Evolutionary conservation across 2,113 vertebrate species (phyloP).

Genomic region (Caranx ignobilis): DNA sequence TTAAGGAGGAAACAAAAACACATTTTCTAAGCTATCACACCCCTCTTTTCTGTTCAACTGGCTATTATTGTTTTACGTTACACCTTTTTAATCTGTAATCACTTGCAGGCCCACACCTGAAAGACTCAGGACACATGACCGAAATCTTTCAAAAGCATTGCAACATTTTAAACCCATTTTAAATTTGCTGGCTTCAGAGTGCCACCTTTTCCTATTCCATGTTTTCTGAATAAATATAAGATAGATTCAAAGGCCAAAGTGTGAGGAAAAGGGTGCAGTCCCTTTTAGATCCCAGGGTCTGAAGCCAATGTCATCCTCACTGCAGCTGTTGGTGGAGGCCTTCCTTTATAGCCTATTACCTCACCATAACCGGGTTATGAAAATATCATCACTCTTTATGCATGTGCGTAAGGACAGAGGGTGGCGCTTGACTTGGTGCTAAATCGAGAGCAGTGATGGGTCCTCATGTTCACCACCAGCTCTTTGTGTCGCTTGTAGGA

Average conservation of each 20-base stretch:
- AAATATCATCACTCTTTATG: conserved; percentile 82
- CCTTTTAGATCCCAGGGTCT: conserved; percentile 62
- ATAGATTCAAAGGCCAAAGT: conserved; percentile 5
- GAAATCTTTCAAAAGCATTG: not conserved
- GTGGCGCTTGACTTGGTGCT: conserved; percentile 55
- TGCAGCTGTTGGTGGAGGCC: conserved; percentile 81
- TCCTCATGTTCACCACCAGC: conserved; percentile 14
- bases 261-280: conserved; percentile 48
- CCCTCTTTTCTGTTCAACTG: conserved; percentile 18
- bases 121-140: not conserved
- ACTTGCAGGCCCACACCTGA: not conserved
- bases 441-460: conserved; percentile 59
- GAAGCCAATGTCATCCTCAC: conserved; percentile 68
- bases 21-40: conserved; percentile 33
- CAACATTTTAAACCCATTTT: conserved; percentile 9
- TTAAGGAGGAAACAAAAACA: conserved; percentile 46
- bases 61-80: not conserved
- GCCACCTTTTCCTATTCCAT: conserved; percentile 8
- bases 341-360: conserved; percentile 82
- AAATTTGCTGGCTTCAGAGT: not conserved
- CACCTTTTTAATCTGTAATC: not conserved
- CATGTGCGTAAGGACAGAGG: conserved; percentile 54
- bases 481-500: not conserved
- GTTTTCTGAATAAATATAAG: conserved; percentile 23
- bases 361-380: conserved; percentile 83